Base-by-base conservation (phyloP, 1,140 invertebrate species). In the Lasioglossum albipes region DNA sequence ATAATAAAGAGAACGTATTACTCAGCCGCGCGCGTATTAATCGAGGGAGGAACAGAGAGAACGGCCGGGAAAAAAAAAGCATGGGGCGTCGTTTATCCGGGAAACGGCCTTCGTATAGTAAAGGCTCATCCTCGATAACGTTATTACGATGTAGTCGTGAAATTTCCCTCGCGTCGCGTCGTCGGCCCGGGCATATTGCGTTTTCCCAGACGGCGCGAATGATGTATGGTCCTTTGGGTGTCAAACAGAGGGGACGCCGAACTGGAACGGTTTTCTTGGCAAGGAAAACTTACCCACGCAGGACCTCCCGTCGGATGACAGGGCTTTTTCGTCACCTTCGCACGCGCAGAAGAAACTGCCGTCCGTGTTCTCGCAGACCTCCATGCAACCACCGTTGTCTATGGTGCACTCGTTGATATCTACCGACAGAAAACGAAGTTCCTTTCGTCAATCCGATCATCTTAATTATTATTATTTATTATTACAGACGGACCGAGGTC, bases 391-490 rank as follows among this genome's bases (percentile, higher is more conserved):
- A 0, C 95, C 96, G 89, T 96, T 96, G 82, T 94, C 93, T 6
- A 92, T 87, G 10, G 87, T 85, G 90, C 96, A 97, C 90, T 97
- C 96, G 86, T 97, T 94, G 78, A 96, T 94, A 91, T 97, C 96
- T 93, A 89, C 86, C 18, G 7, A 65, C 49, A 68, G 18, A 67
- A 54, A 13, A 64, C 10, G 49, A 9, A 4, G 9, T 27, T 27
- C 27, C 27, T 27, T 27, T 27, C 27, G 27, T 27, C 27, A 27
- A 27, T 27, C 27, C 27, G 27, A 27, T 27, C 27, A 27, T 27
- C 27, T n/a, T n/a, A n/a, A n/a, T n/a, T n/a, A n/a, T n/a, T n/a
- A n/a, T n/a, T n/a, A n/a, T n/a, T n/a, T n/a, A n/a, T n/a, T n/a
- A n/a, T n/a, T n/a, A n/a, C n/a, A n/a, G n/a, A n/a, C n/a, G n/a